A percentile compares a stretch with the other conserved stretches of the same genome.
These are phyloP conservation scores for Drosophila greeni DNA, from an alignment of 2,888 invertebrate genomes.

Conservation along the genomic window DNA sequence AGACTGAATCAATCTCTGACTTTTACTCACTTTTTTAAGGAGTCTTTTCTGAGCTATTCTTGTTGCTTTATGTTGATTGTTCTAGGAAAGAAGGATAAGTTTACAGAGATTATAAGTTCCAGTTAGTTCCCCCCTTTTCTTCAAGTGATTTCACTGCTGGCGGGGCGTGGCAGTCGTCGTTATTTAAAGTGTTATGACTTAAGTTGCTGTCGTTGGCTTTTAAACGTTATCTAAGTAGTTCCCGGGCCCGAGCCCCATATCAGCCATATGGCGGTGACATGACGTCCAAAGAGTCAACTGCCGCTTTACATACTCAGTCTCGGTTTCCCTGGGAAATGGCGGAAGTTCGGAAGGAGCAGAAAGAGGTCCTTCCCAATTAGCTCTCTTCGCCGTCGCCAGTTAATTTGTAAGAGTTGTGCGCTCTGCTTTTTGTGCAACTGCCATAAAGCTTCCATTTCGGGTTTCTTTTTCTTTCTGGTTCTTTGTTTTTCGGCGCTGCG, in stretches of 20 bases:
- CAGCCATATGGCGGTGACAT: conserved; percentile 44
- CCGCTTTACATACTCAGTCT: conserved; percentile 24
- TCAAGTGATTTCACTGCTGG: background rate
- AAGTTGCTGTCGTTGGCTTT: conserved; percentile 57
- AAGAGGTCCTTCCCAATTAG: conserved; percentile 52
- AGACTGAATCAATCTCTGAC: background rate
- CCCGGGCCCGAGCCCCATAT: conserved; percentile 12
- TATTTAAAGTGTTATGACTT: conserved; percentile 67
- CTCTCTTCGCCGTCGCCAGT: conserved; percentile 55
- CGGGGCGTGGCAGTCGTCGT: conserved; percentile 37
- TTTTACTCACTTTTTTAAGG: background rate
- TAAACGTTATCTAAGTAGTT: conserved; percentile 72
- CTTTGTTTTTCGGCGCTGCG: conserved; percentile 36
- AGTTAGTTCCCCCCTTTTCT: background rate
- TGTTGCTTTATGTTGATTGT: too few relatives aligned
- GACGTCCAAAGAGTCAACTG: conserved; percentile 36
- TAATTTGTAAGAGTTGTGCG: conserved; percentile 56
- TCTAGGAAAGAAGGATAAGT: background rate
- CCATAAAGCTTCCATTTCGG: conserved; percentile 45
- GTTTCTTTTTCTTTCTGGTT: conserved; percentile 4
- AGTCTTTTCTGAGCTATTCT: background rate
- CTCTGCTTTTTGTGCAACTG: conserved; percentile 25
- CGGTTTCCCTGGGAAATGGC: conserved; percentile 14
- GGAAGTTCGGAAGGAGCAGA: background rate
- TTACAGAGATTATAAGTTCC: background rate